phyloP scores from a whole-genome alignment of 2,113 vertebrate species.

The Gallinago media region DNA sequence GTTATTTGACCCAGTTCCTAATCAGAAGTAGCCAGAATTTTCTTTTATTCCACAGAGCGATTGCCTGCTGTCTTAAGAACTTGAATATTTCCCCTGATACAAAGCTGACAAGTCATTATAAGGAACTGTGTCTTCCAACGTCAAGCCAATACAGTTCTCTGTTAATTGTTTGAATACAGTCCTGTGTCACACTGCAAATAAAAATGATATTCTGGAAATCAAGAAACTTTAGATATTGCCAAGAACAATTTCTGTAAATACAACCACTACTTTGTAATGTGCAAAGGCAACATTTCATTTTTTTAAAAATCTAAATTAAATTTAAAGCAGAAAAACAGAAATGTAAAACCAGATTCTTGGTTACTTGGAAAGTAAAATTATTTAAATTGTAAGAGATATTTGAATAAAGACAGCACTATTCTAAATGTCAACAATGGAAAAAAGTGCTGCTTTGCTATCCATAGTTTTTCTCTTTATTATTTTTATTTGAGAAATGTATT shows the following conservation, averaged over 20 bases:
- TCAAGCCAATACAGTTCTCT: neutral
- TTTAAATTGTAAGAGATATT: too few species aligned
- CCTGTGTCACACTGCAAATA: neutral
- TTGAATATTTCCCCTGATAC: constrained; percentile 17
- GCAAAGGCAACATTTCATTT: neutral
- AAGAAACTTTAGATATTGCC: neutral
- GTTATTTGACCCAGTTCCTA: constrained; percentile 63
- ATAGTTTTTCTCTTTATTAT: neutral
- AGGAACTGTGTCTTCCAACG: neutral
- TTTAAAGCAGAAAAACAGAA: too few species aligned
- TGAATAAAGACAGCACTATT: too few species aligned
- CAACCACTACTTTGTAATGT: neutral
- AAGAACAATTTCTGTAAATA: neutral
- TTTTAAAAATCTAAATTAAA: too few species aligned
- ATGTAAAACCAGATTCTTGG: too few species aligned
- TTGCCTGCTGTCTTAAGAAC: neutral
- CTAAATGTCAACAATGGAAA: too few species aligned
- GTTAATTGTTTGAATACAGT: neutral
- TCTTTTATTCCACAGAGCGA: constrained; percentile 3
- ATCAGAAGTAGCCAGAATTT: constrained; percentile 46
- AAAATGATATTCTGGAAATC: neutral
- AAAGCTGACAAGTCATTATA: constrained; percentile 30
- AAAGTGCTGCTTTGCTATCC: neutral
- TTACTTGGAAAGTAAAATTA: too few species aligned
- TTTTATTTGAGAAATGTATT: neutral